phyloP scores from a whole-genome alignment of 2,797 vertebrate species.

The Anas capensis region DNA sequence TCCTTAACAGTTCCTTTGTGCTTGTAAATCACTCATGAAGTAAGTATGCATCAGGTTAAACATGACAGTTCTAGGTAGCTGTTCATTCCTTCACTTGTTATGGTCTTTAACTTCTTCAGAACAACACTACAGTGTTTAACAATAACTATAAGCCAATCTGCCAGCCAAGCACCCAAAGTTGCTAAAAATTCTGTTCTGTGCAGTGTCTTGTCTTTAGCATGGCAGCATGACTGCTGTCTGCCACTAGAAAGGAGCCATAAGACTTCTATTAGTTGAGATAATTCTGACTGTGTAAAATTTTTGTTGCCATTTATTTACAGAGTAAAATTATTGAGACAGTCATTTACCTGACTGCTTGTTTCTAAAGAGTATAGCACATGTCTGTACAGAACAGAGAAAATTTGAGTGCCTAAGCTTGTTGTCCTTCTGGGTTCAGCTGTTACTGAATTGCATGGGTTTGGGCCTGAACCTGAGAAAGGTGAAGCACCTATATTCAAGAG shows the following conservation, averaged over 20 bases:
- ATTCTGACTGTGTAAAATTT: background rate
- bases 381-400: background rate
- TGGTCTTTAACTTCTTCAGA: background rate
- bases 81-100: background rate
- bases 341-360: background rate
- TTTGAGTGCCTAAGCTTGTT: background rate
- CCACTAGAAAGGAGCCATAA: background rate
- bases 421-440: background rate
- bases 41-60: background rate
- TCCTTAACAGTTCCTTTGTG: background rate
- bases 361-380: rapidly evolving
- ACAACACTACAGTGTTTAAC: background rate
- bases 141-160: background rate
- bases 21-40: background rate
- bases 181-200: background rate
- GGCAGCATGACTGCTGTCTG: background rate
- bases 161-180: background rate
- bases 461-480: background rate
- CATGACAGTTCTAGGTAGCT: background rate
- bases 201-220: background rate
- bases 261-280: background rate
- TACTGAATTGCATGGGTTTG: background rate
- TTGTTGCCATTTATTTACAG: background rate
- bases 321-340: background rate
- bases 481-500: background rate